Evolutionary conservation across 1,140 invertebrate genomes (phyloP).

Genomic region (Drosophila novamexicana): DNA sequence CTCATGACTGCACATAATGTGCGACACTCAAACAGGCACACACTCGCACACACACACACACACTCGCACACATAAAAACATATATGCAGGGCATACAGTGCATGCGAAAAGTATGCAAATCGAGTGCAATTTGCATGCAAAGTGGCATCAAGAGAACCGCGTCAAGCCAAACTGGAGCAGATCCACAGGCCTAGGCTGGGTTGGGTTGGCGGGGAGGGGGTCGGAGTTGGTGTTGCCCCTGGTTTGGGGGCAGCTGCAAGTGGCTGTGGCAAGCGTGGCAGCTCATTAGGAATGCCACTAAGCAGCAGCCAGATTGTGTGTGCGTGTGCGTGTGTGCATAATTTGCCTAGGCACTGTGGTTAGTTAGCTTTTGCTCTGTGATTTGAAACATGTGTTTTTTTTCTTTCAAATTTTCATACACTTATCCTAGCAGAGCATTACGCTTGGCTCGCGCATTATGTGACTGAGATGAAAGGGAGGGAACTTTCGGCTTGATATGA

Average conservation of each 20-base stretch:
- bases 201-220: neutral
- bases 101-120: constrained; percentile 78
- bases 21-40: constrained; percentile 18
- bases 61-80: neutral
- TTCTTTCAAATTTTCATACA: constrained; percentile 13
- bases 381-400: constrained; percentile 11
- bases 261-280: constrained; percentile 40
- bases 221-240: neutral
- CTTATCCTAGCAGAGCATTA: neutral
- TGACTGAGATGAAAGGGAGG: too few relatives aligned
- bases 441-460: too few relatives aligned
- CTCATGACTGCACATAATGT: constrained; percentile 64
- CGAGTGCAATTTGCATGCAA: constrained; percentile 76
- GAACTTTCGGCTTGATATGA: too few relatives aligned
- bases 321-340: constrained; percentile 20
- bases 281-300: constrained; percentile 61
- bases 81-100: constrained; percentile 40
- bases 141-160: constrained; percentile 67
- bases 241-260: constrained; percentile 8
- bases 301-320: constrained; percentile 1
- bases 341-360: constrained; percentile 27
- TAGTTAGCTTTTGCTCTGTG: constrained; percentile 16
- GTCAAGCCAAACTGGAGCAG: constrained; percentile 44
- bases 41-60: constrained; percentile 9
- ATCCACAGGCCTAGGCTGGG: neutral